Percentiles rank a stretch among this genome's conserved stretches.
Conservation (phyloP, 2,113 vertebrate species). For the Engraulis encrasicolus region DNA sequence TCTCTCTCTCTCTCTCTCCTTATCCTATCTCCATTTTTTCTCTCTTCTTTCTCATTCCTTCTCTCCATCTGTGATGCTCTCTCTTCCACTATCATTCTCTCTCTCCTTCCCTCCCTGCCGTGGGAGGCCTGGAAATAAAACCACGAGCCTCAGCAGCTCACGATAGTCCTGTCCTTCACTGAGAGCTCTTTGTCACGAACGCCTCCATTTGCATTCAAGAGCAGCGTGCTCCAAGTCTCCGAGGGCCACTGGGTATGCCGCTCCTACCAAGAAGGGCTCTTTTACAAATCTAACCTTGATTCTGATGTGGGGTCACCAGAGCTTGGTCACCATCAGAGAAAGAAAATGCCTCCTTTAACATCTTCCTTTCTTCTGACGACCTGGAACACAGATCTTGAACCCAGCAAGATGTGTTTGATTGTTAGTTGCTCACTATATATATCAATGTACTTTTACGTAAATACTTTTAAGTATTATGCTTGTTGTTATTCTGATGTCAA, state of each 20-base stretch:
- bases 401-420: background rate
- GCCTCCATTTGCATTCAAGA: background rate
- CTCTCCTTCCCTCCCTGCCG: background rate
- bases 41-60: background rate
- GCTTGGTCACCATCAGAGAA: background rate
- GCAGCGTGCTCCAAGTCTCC: background rate
- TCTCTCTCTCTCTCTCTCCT: background rate
- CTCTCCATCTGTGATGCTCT: too few relatives aligned
- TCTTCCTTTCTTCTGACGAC: background rate
- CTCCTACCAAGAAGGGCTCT: background rate
- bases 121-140: background rate
- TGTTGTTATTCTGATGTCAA: background rate
- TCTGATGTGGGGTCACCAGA: background rate
- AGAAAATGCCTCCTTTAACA: background rate
- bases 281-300: background rate
- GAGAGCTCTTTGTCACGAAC: background rate
- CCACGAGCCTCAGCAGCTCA: background rate
- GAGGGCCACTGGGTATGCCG: background rate
- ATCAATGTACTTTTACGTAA: background rate
- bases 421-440: too few relatives aligned
- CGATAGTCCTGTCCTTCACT: background rate
- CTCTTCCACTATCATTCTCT: too few relatives aligned
- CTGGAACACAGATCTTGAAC: background rate
- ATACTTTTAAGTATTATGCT: background rate
- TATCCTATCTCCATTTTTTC: background rate